A percentile compares a stretch with the other conserved stretches of the same genome.
Evolutionary conservation across 2,113 vertebrate species (phyloP).

Genomic region (Elephantulus edwardii): DNA sequence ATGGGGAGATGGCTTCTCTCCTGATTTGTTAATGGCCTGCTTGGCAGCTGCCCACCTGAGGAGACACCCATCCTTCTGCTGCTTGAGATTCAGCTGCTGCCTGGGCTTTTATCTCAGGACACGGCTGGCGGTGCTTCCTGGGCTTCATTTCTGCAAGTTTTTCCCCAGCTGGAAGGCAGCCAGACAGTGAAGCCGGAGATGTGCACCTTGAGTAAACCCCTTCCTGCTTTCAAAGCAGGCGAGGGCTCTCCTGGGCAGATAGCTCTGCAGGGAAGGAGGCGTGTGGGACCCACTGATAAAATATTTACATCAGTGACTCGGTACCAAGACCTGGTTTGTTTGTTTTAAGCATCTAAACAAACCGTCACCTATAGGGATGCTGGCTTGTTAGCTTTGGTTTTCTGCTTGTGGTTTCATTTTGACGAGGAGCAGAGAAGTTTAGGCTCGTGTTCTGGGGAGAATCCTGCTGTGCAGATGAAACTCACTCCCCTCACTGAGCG

Average conservation of each 20-base stretch:
- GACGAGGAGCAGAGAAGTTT: background rate
- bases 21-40: background rate
- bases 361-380: background rate
- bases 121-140: background rate
- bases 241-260: background rate
- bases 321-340: constrained; percentile 28
- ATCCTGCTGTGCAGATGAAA: background rate
- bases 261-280: background rate
- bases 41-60: rapidly evolving
- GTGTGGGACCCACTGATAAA: background rate
- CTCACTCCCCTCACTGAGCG: rapidly evolving
- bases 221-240: background rate
- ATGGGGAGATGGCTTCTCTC: too few species aligned
- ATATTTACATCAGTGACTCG: background rate
- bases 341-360: constrained; percentile 39
- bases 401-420: constrained; percentile 39
- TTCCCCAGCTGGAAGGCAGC: constrained; percentile 11
- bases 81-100: background rate
- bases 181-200: background rate
- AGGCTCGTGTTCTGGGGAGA: background rate
- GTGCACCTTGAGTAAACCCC: background rate
- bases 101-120: background rate
- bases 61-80: background rate
- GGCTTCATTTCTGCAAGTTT: constrained; percentile 17
- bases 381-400: background rate